phyloP scores from a whole-genome alignment of 2,113 vertebrate genomes.

The Pteropus alecto region DNA sequence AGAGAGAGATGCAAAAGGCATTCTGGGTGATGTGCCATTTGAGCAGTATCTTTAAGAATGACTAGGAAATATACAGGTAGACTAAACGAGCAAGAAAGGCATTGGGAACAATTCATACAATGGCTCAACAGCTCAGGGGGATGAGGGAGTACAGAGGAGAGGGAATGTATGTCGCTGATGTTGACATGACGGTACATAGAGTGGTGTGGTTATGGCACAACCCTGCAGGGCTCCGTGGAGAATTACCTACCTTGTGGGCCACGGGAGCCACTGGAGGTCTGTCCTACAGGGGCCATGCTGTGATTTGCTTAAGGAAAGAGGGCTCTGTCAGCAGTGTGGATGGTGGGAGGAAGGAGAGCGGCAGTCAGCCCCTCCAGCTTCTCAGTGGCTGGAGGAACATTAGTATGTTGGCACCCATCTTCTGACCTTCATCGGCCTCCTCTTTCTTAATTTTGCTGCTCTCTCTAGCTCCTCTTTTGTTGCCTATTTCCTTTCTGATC shows the following conservation, averaged over 20 bases:
- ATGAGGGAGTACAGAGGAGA: neutral
- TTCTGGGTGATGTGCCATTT: neutral
- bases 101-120: neutral
- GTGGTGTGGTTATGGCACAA: neutral
- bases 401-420: neutral
- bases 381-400: no score
- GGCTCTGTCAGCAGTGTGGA: no score
- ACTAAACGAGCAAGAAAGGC: neutral
- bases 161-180: neutral
- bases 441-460: neutral
- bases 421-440: neutral
- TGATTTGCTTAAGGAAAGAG: neutral
- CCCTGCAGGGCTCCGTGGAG: neutral
- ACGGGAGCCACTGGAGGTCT: neutral
- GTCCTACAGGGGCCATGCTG: neutral
- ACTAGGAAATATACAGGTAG: neutral
- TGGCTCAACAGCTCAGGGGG: neutral
- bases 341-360: neutral
- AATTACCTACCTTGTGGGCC: neutral
- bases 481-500: neutral
- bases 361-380: neutral
- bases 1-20: neutral
- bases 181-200: neutral
- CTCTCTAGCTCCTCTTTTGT: neutral
- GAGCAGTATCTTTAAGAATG: neutral